Conservation (phyloP, 2,888 invertebrate genomes). For the Agrotis ipsilon region DNA sequence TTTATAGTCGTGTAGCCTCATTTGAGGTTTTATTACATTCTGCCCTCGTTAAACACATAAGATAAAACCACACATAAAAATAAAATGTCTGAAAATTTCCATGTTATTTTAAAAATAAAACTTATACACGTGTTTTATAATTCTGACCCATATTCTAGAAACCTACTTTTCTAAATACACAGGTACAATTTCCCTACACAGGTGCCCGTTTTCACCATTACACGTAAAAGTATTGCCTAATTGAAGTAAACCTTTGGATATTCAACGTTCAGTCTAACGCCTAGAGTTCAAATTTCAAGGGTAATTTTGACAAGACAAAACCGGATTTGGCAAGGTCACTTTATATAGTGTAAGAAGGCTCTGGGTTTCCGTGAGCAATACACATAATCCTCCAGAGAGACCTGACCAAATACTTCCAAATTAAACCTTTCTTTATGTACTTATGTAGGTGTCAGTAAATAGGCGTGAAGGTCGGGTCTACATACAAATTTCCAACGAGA, state of each 20-base stretch:
- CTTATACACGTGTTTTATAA: background rate
- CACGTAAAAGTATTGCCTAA: background rate
- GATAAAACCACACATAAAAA: background rate
- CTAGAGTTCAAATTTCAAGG: background rate
- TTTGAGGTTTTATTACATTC: background rate
- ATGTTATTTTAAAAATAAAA: background rate
- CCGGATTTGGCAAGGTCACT: conserved; percentile 34
- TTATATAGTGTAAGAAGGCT: conserved; percentile 29
- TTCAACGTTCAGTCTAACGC: background rate
- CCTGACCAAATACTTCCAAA: conserved; percentile 61
- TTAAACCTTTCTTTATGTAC: conserved; percentile 46
- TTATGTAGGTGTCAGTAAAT: conserved; percentile 28
- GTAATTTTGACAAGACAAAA: background rate
- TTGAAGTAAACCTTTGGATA: too few species aligned
- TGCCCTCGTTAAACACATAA: background rate
- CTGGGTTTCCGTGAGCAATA: conserved; percentile 31
- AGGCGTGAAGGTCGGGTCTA: conserved; percentile 2
- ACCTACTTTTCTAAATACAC: background rate
- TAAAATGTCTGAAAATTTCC: background rate
- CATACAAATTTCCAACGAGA: background rate
- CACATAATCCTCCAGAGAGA: conserved; percentile 42
- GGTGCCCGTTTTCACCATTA: background rate
- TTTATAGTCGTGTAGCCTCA: background rate
- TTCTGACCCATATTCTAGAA: background rate
- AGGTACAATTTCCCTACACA: conserved; percentile 5